Evolutionary conservation across 2,888 invertebrate genomes (phyloP).

Genomic region (Odontomyia ornata): DNA sequence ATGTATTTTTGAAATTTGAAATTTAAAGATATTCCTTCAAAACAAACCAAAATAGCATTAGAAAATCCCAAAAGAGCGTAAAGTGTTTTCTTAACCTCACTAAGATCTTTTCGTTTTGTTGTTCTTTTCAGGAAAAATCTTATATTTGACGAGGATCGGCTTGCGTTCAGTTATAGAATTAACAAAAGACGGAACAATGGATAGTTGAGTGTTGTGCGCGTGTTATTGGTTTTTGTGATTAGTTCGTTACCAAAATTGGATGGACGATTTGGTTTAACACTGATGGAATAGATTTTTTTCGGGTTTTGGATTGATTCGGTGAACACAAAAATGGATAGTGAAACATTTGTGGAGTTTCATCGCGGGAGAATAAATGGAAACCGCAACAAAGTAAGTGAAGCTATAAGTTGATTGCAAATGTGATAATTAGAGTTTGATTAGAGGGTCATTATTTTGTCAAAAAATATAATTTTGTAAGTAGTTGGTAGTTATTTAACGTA

Average conservation of each 20-base stretch:
- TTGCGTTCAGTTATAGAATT: background rate
- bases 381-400: too few species aligned
- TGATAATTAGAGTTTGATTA: too few species aligned
- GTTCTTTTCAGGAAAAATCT: background rate
- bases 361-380: too few species aligned
- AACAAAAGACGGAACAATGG: background rate
- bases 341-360: too few species aligned
- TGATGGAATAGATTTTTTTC: too few species aligned
- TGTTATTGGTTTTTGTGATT: conserved; percentile 37
- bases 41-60: background rate
- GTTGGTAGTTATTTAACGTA: too few species aligned
- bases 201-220: conserved; percentile 24
- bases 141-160: conserved; percentile 9
- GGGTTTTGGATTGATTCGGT: too few species aligned
- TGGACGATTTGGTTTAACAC: background rate
- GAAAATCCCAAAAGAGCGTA: too few species aligned
- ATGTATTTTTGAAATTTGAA: background rate
- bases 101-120: background rate
- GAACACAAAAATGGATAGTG: too few species aligned
- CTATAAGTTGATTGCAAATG: too few species aligned
- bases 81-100: conserved; percentile 11
- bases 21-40: background rate
- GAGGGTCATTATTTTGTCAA: too few species aligned
- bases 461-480: too few species aligned
- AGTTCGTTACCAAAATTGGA: conserved; percentile 6